Percentiles rank a stretch among this genome's conserved stretches.
Conservation (phyloP, 2,113 vertebrate species). For the Spheniscus mendiculus region DNA sequence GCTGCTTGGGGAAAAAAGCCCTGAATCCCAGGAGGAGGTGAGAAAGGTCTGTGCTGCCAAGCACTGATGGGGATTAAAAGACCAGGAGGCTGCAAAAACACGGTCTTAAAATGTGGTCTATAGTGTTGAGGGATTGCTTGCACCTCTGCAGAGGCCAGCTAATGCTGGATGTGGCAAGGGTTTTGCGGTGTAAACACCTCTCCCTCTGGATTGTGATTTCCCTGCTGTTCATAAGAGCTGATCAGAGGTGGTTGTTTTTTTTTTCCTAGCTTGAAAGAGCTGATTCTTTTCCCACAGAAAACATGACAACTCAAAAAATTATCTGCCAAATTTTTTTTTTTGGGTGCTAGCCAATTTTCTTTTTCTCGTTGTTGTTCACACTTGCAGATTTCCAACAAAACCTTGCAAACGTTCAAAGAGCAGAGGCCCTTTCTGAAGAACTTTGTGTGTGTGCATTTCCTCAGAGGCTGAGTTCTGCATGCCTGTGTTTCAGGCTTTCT, state of each 20-base stretch:
- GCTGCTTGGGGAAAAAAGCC: fast-evolving
- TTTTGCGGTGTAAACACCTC: background rate
- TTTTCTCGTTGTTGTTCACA: conserved; percentile 24
- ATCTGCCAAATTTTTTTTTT: background rate
- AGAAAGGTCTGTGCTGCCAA: background rate
- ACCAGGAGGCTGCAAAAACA: background rate
- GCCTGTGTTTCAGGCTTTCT: background rate
- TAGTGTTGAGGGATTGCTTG: background rate
- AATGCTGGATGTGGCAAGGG: background rate
- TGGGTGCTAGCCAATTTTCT: conserved; percentile 12
- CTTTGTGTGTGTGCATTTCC: background rate
- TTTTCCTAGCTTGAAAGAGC: background rate
- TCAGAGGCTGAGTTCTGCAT: background rate
- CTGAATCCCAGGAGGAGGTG: background rate
- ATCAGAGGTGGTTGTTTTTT: background rate
- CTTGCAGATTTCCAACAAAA: conserved; percentile 19
- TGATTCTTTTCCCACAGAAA: conserved; percentile 26
- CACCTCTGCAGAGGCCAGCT: background rate
- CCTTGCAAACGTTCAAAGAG: conserved; percentile 12
- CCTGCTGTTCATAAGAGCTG: background rate
- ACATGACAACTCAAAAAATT: conserved; percentile 47
- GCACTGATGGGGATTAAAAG: background rate
- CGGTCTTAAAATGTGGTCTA: background rate
- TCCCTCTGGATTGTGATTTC: background rate
- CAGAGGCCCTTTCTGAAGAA: background rate